Percentiles rank a stretch among this genome's conserved stretches.
Evolutionary conservation across 2,888 invertebrate genomes (phyloP).

Genomic region (Orthonevra nobilis): DNA sequence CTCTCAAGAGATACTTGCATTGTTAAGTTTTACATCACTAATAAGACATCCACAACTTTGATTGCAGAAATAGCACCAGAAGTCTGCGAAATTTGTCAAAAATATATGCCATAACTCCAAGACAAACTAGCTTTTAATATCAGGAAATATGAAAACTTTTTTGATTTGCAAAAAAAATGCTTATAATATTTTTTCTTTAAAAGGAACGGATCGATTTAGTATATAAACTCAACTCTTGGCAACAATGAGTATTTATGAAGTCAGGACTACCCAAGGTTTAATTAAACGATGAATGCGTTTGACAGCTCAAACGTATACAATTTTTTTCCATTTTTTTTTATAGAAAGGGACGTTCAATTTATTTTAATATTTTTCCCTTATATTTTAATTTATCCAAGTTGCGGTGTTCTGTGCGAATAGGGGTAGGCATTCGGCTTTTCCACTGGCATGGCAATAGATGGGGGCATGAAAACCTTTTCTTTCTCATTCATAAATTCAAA

Average conservation of each 20-base stretch:
- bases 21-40: no score
- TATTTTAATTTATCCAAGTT: not conserved
- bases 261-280: not conserved
- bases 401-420: not conserved
- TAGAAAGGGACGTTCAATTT: not conserved
- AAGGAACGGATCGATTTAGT: no score
- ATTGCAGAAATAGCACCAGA: no score
- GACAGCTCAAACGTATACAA: conserved; percentile 19
- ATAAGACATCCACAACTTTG: no score
- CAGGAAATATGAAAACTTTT: no score
- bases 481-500: conserved; percentile 21
- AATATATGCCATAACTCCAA: no score
- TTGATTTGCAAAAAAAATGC: no score
- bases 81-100: no score
- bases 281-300: conserved; percentile 37
- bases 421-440: conserved; percentile 1
- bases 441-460: not conserved
- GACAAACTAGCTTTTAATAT: no score
- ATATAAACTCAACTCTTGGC: no score
- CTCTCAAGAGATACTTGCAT: no score
- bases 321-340: not conserved
- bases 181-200: no score
- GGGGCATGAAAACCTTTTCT: not conserved
- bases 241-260: conserved; percentile 14
- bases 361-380: not conserved